phyloP scores from a whole-genome alignment of 1,140 invertebrate species.

The Cydia pomonella region DNA sequence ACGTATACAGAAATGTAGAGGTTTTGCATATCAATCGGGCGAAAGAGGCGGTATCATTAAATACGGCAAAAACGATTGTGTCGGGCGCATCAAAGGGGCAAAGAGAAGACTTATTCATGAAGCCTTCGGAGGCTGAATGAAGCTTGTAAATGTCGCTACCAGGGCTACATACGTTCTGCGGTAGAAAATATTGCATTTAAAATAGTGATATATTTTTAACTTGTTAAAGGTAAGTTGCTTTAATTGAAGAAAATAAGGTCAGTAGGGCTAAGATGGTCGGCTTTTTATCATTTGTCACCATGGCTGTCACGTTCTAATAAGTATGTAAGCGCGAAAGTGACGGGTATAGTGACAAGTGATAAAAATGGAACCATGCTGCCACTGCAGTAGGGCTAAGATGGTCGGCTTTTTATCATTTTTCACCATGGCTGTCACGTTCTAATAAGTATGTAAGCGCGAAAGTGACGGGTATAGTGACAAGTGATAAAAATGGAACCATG shows the following conservation, averaged over 20 bases:
- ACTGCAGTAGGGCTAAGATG: too few relatives aligned
- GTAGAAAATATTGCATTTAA: neutral
- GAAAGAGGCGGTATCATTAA: conserved; percentile 61
- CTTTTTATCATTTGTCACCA: too few relatives aligned
- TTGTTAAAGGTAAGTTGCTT: neutral
- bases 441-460: too few relatives aligned
- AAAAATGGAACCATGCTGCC: too few relatives aligned
- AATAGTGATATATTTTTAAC: neutral
- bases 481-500: too few relatives aligned
- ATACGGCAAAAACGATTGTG: conserved; percentile 24
- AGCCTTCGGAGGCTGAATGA: conserved; percentile 48
- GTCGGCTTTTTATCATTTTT: too few relatives aligned
- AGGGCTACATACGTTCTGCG: conserved; percentile 9
- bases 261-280: too few relatives aligned
- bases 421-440: too few relatives aligned
- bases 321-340: too few relatives aligned
- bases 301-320: too few relatives aligned
- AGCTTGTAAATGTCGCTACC: neutral
- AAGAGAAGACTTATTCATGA: conserved; percentile 37
- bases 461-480: too few relatives aligned
- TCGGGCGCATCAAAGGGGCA: conserved; percentile 32
- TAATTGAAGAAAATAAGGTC: neutral
- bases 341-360: too few relatives aligned
- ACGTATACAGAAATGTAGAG: conserved; percentile 44
- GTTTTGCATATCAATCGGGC: conserved; percentile 73